Evolutionary conservation across 1,140 invertebrate species (phyloP), one percentile per base, ranked within the genome.

Genomic region (Drosophila micromelanica): DNA sequence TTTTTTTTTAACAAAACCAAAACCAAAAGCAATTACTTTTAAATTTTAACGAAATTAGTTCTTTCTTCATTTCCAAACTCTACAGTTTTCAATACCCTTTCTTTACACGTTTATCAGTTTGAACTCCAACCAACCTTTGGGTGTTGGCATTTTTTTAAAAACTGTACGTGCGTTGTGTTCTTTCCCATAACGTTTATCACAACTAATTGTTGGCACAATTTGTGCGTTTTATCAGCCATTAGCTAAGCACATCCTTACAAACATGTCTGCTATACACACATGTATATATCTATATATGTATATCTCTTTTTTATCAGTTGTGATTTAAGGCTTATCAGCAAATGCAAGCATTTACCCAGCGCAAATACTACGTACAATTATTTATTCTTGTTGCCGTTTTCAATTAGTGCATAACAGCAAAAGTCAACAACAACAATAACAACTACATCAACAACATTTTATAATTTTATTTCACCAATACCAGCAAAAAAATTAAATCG

Each of bases 321-420:
- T 73, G 78, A 80, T 80, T 80, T 77, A 30, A 62, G 72, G 76
- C 80, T 84, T 82, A 82, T 82, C 80, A 49, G 80, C 61, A 67
- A 84, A 78, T 84, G 76, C 76, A 82, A 82, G 65, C 49, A 52
- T 82, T 82, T 78, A 38, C 45, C 45, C 45, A 42, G 42, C 12
- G 68, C 48, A 75, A 75, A 75, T 71, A 71, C 59, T 48, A 43
- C 48, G 17, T 32, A 62, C 56, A 52, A 32, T 74, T 74, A 73
- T 73, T 73, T 68, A 35, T 54, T 74, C n/a, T 56, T 69, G 40
- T 82, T 67, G 46, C 52, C 61, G 70, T 84, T 82, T 84, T 79
- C 79, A 84, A 84, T 84, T 84, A 84, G 80, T 76, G 80, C 68
- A 62, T 65, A 63, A 52, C 54, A 61, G 46, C 52, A 61, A 55